These are phyloP conservation scores for Dendrolimus houi DNA, from an alignment of 2,888 invertebrate species.

Conservation along the genomic window DNA sequence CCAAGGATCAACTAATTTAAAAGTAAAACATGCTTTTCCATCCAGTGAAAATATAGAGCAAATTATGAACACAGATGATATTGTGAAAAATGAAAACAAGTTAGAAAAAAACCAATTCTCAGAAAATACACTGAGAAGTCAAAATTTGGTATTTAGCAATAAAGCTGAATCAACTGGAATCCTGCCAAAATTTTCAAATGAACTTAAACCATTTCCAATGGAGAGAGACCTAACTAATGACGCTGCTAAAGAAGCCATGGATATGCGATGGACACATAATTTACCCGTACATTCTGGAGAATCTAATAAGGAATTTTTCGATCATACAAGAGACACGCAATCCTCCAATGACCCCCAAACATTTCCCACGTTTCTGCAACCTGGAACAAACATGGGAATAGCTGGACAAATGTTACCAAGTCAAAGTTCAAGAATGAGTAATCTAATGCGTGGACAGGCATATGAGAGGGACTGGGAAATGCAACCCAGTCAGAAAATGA, in stretches of 20 bases:
- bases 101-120: background rate
- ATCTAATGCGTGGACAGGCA: background rate
- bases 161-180: background rate
- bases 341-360: background rate
- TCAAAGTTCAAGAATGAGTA: background rate
- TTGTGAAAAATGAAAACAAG: background rate
- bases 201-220: background rate
- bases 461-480: constrained; percentile 29
- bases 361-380: background rate
- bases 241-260: background rate
- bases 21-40: background rate
- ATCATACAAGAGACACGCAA: background rate
- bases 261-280: background rate
- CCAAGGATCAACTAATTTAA: background rate
- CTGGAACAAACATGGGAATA: background rate
- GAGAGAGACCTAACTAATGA: background rate
- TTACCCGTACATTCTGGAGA: too few relatives aligned
- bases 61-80: background rate
- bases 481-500: constrained; percentile 26
- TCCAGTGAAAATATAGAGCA: too few relatives aligned
- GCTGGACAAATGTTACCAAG: background rate
- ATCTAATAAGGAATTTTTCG: background rate
- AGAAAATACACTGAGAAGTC: background rate
- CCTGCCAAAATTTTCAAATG: background rate
- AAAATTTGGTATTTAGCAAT: background rate